Evolutionary conservation across 2,797 vertebrate species (phyloP).

Genomic region (Eptatretus atami): DNA sequence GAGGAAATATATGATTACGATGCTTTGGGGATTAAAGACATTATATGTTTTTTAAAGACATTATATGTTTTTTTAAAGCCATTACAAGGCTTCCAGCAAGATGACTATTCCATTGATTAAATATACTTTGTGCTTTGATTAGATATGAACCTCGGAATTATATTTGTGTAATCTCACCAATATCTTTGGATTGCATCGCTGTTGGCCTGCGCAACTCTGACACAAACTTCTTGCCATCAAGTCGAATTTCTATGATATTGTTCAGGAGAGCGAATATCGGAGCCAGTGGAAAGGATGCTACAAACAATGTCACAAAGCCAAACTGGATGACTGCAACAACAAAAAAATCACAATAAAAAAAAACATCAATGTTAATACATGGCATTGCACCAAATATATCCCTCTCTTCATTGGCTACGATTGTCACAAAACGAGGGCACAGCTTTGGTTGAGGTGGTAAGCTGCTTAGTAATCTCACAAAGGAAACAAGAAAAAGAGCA

Average conservation of each 20-base stretch:
- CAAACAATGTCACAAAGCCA: slow-evolving; percentile 75
- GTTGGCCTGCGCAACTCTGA: slow-evolving; percentile 52
- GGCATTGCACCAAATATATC: slow-evolving; percentile 5
- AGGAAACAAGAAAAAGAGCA: slow-evolving; percentile 8
- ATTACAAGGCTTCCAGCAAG: too few relatives aligned
- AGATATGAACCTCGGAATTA: too few relatives aligned
- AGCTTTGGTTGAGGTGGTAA: too few relatives aligned
- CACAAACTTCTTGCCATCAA: slow-evolving; percentile 74
- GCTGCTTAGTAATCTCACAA: neutral
- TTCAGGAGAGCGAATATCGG: slow-evolving; percentile 72
- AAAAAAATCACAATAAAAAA: neutral
- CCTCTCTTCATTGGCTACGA: too few relatives aligned
- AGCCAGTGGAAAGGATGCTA: slow-evolving; percentile 76
- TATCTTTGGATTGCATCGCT: slow-evolving; percentile 59
- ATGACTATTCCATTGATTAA: too few relatives aligned
- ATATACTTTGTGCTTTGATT: too few relatives aligned
- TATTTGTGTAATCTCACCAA: slow-evolving; percentile 22
- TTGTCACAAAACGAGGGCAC: too few relatives aligned
- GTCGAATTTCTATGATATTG: slow-evolving; percentile 74
- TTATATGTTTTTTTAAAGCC: too few relatives aligned
- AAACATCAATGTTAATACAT: neutral
- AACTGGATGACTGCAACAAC: slow-evolving; percentile 51
- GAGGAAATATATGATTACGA: too few relatives aligned
- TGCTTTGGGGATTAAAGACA: too few relatives aligned
- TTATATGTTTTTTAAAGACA: too few relatives aligned